Evolutionary conservation across 2,113 vertebrate species (phyloP), one percentile per base, ranked within the genome.

Genomic region (Noturus placidus): DNA sequence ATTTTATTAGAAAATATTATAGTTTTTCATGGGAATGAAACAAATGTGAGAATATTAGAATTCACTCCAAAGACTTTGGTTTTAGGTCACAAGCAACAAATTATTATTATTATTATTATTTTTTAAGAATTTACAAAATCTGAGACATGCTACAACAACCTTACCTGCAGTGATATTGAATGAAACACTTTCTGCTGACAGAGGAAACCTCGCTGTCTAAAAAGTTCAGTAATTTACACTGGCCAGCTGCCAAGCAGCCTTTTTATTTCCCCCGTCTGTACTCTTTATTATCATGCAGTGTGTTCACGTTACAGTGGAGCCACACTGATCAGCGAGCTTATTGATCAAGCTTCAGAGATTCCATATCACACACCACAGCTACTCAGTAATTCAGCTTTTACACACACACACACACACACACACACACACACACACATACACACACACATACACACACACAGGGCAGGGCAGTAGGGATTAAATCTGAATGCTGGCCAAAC

Each of bases 121-220:
- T n/a, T n/a, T n/a, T n/a, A n/a, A n/a, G n/a, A n/a, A n/a, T n/a
- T n/a, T n/a, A n/a, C n/a, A 30, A 33, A 74, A 22, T 72, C 7
- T 27, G 42, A 76, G 38, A 11, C 27, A n/a, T n/a, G 27, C 42
- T n/a, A 10, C 42, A 77, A n/a, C 2, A 22, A 25, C 72, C 38
- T n/a, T 17, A 27, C 19, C 76, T 78, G 27, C 27, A 54, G 2
- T 30, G 46, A 78, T 14, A 30, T 4, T 7, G 76, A 79, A 54
- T n/a, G 76, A 79, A 84, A 88, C 83, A 67, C 79, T 84, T 89
- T 88, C 74, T 89, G 88, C 90, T 91, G 86, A 86, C 80, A 59
- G 76, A 79, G 84, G 35, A 82, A 88, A 89, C 17, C 61, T 54
- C 35, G 35, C 77, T 77, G 89, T 89, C 52, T 86, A 79, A 86